phyloP scores from a whole-genome alignment of 2,113 vertebrate genomes.

The Microtus oregoni region DNA sequence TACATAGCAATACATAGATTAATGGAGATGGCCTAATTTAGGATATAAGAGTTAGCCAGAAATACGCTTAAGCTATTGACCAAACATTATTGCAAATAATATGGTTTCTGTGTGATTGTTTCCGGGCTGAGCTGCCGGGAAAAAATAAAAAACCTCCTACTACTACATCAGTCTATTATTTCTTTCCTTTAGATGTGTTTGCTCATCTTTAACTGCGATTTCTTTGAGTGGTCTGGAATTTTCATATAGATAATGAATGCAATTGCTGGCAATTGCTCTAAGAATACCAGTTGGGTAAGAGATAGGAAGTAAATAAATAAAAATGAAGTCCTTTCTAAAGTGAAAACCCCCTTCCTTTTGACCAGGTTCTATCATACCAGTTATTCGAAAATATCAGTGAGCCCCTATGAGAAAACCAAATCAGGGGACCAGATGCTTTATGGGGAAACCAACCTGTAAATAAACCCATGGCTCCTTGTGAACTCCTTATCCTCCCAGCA shows the following conservation, averaged over 20 bases:
- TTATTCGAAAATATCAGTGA: neutral
- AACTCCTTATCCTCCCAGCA: neutral
- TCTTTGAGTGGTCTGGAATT: neutral
- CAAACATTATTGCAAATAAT: too few relatives aligned
- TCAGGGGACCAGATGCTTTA: neutral
- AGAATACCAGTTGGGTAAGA: neutral
- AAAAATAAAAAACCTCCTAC: too few relatives aligned
- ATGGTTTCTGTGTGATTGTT: too few relatives aligned
- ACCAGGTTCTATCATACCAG: neutral
- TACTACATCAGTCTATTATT: neutral
- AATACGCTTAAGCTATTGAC: too few relatives aligned
- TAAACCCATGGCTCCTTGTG: neutral
- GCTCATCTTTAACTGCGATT: neutral
- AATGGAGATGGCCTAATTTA: too few relatives aligned
- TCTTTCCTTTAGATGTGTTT: conserved; percentile 14
- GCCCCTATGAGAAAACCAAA: neutral
- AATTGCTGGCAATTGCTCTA: neutral
- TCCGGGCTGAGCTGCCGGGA: too few relatives aligned
- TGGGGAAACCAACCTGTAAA: neutral
- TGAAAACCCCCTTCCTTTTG: neutral
- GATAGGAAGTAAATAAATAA: neutral
- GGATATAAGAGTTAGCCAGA: too few relatives aligned
- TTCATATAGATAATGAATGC: neutral
- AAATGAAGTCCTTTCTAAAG: neutral
- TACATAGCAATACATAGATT: too few relatives aligned